phyloP scores from a whole-genome alignment of 2,113 vertebrate species.

The Solenodon paradoxus region DNA sequence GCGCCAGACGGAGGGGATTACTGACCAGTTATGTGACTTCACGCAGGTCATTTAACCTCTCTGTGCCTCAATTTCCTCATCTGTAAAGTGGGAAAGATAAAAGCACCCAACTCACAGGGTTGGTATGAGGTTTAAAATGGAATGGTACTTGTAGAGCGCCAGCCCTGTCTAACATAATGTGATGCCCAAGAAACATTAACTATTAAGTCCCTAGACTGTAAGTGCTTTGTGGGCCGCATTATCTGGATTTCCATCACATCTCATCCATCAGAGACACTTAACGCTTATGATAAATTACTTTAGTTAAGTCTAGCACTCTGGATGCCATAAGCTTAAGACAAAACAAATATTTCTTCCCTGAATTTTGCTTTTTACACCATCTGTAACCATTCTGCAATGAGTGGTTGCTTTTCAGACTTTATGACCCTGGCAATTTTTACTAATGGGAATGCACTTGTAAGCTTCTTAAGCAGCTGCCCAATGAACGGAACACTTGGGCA shows the following conservation, averaged over 20 bases:
- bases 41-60: conserved; percentile 3
- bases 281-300: conserved; percentile 41
- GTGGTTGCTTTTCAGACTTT: conserved; percentile 50
- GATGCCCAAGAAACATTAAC: conserved; percentile 5
- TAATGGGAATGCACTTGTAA: conserved; percentile 45
- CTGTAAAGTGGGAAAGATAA: conserved; percentile 4
- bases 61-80: conserved; percentile 17
- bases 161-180: background rate
- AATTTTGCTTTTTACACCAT: conserved; percentile 35
- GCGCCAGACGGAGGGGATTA: background rate
- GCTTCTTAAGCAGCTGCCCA: conserved; percentile 42
- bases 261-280: conserved; percentile 18
- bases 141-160: background rate
- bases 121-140: conserved; percentile 25
- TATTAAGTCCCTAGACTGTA: conserved; percentile 15
- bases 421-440: conserved; percentile 33
- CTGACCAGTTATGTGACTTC: background rate
- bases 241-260: conserved; percentile 14
- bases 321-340: background rate
- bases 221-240: conserved; percentile 21
- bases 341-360: conserved; percentile 14
- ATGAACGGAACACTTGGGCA: conserved; percentile 25
- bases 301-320: background rate
- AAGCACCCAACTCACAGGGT: background rate
- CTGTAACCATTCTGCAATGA: conserved; percentile 26